Base-by-base conservation (phyloP, 2,797 vertebrate genomes). In the Chromobotia macracanthus region DNA sequence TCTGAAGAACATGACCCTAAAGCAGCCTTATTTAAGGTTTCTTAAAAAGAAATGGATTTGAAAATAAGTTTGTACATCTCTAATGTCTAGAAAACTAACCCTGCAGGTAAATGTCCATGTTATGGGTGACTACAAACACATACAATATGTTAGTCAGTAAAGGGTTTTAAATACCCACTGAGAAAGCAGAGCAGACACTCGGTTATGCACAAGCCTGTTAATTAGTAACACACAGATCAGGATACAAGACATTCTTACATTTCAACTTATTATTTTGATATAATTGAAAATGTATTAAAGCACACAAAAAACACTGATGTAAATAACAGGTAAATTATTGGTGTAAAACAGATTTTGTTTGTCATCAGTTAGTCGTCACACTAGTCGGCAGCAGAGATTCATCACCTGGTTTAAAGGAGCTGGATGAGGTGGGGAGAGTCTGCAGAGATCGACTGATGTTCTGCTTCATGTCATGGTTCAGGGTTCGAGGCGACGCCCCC, bases 361-460 rank as follows among this genome's bases (percentile, higher is more conserved):
- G 31, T 31, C 31, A 31, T 31, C 31, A 31, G 31, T 31, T 5
- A 31, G 31, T 12, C 46, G 31, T 53, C 23, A 35, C 31, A 35
- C n/a, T n/a, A n/a, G n/a, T n/a, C 15, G 12, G 21, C n/a, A 7
- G 25, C 46, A 13, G 44, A 73, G 31, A 23, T 8, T 8, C 31
- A 82, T 87, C 70, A 92, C 94, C 86, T 85, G 91, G 83, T 71
- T 93, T 83, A 7, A 89, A 89, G n/a, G 89, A 80, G 65, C 88
- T 88, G 16, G 91, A 89, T 16, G 89, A 94, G 0, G 95, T 96
- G 84, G 98, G 96, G 58, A 99, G 94, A 44, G 95, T 93, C 91
- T 99, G 98, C 19, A 99, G 91, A 1, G 97, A 99, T 56, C 96
- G 93, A 89, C 97, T 99, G 50, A 97, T 83, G 12, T 91, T 95